Evolutionary conservation across 2,888 invertebrate genomes (phyloP), one percentile per base, ranked within the genome.

Genomic region (Deilephila elpenor): DNA sequence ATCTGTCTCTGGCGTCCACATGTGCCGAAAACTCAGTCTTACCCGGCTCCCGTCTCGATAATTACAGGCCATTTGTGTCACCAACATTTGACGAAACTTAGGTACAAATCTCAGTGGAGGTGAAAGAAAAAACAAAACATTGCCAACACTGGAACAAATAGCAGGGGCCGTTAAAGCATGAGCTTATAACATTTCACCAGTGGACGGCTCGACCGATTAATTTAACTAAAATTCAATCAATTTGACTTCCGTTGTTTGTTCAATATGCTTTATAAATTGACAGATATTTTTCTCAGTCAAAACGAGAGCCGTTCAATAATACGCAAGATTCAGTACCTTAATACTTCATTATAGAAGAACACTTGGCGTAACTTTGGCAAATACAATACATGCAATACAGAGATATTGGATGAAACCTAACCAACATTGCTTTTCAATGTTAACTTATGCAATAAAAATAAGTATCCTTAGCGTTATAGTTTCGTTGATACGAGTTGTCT

Each of bases 21-120:
- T 78, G 74, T 79, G 77, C 77, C 76, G 74, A 78, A 77, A 75
- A 78, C 82, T 85, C 86, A 85, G 85, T 84, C 86, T 84, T 84
- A 80, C 78, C 59, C 77, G 75, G 76, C 74, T 78, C 53, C 74
- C 59, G 71, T 75, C 71, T 78, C 73, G 67, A 76, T 71, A 81
- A 78, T 75, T 72, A 76, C 64, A 73, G 51, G 25, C 20, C 37
- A 67, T 67, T 72, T 67, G 17, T 67, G 67, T 25, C 67, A 25
- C 51, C 44, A 51, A 67, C 25, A 67, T 20, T 51, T 51, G 67
- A 25, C 20, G 17, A 37, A 64, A 19, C 25, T 64, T 64, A 29
- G 5, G 29, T 17, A 25, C 64, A 44, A 14, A 20, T 8, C 7
- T 44, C 8, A 11, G 2, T 11, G 34, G n/a, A 37, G 34, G 8